Conservation (phyloP, 2,888 invertebrate genomes). For the Onchidella celtica region DNA sequence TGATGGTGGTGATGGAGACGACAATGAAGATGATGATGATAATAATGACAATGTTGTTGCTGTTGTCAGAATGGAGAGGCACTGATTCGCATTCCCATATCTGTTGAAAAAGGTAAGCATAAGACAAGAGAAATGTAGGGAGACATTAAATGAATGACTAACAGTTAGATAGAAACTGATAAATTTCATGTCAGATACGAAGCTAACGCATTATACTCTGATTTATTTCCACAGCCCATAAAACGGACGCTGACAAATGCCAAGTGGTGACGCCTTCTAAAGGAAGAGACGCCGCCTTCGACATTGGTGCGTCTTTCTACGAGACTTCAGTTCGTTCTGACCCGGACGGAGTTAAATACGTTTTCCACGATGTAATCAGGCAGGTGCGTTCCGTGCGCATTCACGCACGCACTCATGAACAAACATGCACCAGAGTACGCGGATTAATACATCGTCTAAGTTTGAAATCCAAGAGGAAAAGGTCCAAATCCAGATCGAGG, state of each 20-base stretch:
- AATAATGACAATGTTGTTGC: no score
- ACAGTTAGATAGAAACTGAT: no score
- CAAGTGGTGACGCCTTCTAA: conserved; percentile 44
- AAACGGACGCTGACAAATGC: conserved; percentile 29
- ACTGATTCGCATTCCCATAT: no score
- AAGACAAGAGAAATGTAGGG: no score
- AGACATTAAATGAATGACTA: no score
- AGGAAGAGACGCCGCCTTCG: conserved; percentile 52
- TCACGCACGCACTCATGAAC: conserved; percentile 67
- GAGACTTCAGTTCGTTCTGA: conserved; percentile 51
- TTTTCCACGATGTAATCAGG: conserved; percentile 56
- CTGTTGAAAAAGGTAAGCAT: no score
- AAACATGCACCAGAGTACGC: conserved; percentile 36
- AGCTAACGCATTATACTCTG: no score
- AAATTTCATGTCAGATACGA: no score
- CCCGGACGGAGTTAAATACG: conserved; percentile 36
- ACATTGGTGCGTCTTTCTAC: conserved; percentile 53
- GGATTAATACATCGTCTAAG: conserved; percentile 48
- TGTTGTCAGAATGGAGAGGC: no score
- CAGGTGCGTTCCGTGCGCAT: conserved; percentile 52
- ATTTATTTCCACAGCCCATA: conserved; percentile 41
- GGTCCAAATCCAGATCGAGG: conserved; percentile 27
- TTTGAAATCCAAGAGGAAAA: conserved; percentile 30
- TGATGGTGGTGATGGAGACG: no score
- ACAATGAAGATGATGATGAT: no score